Conservation (phyloP, 2,888 invertebrate species). For the Drosophila yooni region DNA sequence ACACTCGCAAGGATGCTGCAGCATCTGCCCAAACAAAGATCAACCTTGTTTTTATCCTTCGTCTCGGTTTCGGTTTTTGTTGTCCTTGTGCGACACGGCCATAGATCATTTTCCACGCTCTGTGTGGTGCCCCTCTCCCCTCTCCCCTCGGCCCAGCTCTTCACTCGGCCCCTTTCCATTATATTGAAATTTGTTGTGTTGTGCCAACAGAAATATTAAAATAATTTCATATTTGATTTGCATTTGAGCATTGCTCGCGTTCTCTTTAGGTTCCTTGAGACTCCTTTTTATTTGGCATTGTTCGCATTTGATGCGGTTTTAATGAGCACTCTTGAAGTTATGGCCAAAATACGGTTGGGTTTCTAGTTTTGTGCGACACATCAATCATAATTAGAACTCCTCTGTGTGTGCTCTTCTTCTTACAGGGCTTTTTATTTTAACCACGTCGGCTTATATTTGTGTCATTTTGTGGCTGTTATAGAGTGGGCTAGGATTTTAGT, state of each 20-base stretch:
- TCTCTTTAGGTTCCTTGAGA: constrained; percentile 18
- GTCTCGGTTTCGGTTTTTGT: constrained; percentile 9
- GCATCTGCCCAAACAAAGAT: constrained; percentile 82
- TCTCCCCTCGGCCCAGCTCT: not conserved
- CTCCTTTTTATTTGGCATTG: constrained; percentile 45
- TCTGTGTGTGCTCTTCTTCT: constrained; percentile 48
- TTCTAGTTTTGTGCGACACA: constrained; percentile 39
- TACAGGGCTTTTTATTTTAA: not conserved
- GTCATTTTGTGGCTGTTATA: constrained; percentile 10
- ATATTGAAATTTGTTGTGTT: constrained; percentile 81
- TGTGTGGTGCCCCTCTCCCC: constrained; percentile 41
- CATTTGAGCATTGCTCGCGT: constrained; percentile 45
- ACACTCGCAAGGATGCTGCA: constrained; percentile 62
- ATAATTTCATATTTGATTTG: constrained; percentile 81
- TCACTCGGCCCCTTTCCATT: constrained; percentile 37
- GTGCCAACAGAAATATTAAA: constrained; percentile 82
- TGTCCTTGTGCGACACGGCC: constrained; percentile 44
- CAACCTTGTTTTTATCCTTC: constrained; percentile 55
- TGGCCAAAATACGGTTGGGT: constrained; percentile 27
- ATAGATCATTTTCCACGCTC: constrained; percentile 80
- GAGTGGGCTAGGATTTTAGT: not conserved
- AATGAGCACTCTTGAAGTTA: constrained; percentile 63
- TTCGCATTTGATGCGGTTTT: constrained; percentile 77
- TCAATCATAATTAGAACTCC: constrained; percentile 79
- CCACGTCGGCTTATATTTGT: not conserved